phyloP scores from a whole-genome alignment of 2,797 vertebrate genomes.

The Acanthiza pusilla region DNA sequence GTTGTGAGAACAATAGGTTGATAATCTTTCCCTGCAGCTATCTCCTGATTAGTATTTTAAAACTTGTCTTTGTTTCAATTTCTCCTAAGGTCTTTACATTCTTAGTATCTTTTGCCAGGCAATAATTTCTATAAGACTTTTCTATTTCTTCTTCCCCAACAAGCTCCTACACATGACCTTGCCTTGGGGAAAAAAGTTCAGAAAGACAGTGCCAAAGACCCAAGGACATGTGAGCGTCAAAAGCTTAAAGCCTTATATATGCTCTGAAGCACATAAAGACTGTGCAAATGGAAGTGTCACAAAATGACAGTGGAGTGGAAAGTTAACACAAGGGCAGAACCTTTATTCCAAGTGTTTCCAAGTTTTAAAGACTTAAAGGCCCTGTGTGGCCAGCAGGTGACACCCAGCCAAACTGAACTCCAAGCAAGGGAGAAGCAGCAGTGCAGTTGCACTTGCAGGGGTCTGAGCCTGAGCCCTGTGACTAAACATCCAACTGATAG shows the following conservation, averaged over 20 bases:
- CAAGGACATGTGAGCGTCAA: not conserved
- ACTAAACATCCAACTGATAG: not conserved
- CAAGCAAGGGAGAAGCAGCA: not conserved
- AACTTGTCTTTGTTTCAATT: too few relatives aligned
- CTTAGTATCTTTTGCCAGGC: too few relatives aligned
- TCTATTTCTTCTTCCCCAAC: too few relatives aligned
- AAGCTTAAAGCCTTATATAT: not conserved
- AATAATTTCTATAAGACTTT: too few relatives aligned
- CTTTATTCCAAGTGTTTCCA: not conserved
- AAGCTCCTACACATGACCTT: not conserved
- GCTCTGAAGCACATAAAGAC: not conserved
- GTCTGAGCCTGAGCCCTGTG: not conserved
- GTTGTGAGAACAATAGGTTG: too few relatives aligned
- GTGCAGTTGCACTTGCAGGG: not conserved
- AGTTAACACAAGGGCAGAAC: not conserved
- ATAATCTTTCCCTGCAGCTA: too few relatives aligned
- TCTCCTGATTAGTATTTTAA: too few relatives aligned
- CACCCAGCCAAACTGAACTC: not conserved
- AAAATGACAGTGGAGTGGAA: not conserved
- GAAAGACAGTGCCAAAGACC: not conserved
- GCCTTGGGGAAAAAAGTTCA: not conserved
- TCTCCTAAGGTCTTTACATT: too few relatives aligned
- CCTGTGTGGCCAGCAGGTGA: not conserved
- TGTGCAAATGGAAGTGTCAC: not conserved
- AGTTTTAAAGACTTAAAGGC: not conserved